Conservation (phyloP, 2,113 vertebrate species). For the Anolis sagrei region DNA sequence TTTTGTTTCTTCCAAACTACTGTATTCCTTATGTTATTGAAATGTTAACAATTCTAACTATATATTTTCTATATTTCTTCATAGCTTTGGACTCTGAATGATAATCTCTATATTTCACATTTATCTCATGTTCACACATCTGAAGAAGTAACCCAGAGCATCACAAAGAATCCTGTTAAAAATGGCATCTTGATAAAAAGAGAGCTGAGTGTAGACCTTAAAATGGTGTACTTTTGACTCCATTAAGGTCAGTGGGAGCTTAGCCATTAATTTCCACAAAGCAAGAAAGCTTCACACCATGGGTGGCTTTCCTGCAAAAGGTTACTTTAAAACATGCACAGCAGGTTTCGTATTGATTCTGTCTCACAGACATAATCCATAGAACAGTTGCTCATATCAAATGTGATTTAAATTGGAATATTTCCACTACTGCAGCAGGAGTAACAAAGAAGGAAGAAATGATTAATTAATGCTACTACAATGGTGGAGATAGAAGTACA, state of each 20-base stretch:
- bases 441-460: conserved; percentile 6
- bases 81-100: not conserved
- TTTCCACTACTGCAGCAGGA: not conserved
- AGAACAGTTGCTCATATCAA: not conserved
- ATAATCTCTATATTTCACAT: not conserved
- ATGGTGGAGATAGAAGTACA: not conserved
- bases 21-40: not conserved
- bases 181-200: conserved; percentile 6
- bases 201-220: conserved; percentile 20
- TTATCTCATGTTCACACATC: not conserved
- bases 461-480: not conserved
- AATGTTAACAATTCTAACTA: not conserved
- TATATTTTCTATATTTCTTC: not conserved
- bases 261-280: conserved; percentile 21
- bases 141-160: not conserved
- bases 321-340: not conserved
- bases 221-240: conserved; percentile 12
- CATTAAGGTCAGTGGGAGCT: conserved; percentile 23
- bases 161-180: not conserved
- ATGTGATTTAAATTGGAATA: not conserved
- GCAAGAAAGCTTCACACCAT: conserved; percentile 13
- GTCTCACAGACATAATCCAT: not conserved
- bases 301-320: conserved; percentile 20
- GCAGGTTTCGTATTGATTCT: not conserved
- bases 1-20: not conserved